Evolutionary conservation across 2,113 vertebrate genomes (phyloP).

Genomic region (Psammodynastes pulverulentus): DNA sequence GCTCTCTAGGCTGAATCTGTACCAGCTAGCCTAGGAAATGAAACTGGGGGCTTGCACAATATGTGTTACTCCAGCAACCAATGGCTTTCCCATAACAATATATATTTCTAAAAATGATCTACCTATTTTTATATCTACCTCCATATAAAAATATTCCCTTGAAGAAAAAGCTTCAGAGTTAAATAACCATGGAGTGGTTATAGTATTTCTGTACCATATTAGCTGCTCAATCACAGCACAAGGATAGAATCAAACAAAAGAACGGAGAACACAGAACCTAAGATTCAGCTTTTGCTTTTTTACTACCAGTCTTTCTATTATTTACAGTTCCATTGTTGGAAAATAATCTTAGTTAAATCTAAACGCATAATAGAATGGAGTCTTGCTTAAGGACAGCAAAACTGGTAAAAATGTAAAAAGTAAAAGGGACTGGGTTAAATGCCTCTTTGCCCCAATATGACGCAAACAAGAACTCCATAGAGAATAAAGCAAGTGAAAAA

Average conservation of each 20-base stretch:
- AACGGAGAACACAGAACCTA: neutral
- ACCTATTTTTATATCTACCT: neutral
- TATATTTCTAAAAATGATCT: neutral
- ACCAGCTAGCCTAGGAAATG: neutral
- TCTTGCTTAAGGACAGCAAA: neutral
- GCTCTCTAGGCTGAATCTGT: neutral
- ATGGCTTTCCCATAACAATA: neutral
- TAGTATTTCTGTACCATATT: neutral
- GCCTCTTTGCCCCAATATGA: neutral
- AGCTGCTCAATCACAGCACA: neutral
- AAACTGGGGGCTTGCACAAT: neutral
- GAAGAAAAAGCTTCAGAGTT: neutral
- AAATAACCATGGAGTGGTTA: neutral
- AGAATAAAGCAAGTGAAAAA: neutral
- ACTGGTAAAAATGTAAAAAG: neutral
- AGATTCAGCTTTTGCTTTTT: neutral
- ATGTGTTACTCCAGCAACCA: neutral
- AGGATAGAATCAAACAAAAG: neutral
- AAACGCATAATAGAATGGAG: neutral
- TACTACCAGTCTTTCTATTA: neutral
- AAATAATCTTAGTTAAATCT: neutral
- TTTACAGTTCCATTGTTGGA: neutral
- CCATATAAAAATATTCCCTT: neutral
- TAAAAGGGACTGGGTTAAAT: too few relatives aligned
- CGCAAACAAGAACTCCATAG: neutral